These are phyloP conservation scores for Ornithoptera alexandrae DNA, from an alignment of 2,888 invertebrate genomes.

Conservation along the genomic window DNA sequence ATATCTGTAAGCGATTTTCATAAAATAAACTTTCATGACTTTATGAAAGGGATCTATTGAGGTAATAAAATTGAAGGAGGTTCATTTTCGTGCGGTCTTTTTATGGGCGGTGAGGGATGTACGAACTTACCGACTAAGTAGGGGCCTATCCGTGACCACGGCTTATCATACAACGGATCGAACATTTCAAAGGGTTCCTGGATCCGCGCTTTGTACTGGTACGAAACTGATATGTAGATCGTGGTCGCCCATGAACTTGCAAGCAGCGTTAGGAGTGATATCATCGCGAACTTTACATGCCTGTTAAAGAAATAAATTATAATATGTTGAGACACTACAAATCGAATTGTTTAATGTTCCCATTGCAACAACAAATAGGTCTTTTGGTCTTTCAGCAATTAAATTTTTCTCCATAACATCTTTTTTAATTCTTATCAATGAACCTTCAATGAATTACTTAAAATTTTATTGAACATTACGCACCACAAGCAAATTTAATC, in stretches of 20 bases:
- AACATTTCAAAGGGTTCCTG: constrained; percentile 91
- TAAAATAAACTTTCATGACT: constrained; percentile 20
- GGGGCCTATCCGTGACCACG: constrained; percentile 90
- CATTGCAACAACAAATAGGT: no score
- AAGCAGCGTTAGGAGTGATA: constrained; percentile 80
- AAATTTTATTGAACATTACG: no score
- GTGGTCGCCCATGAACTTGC: constrained; percentile 88
- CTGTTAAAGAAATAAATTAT: constrained; percentile 48
- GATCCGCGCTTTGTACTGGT: constrained; percentile 86
- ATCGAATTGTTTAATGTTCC: no score
- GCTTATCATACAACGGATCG: constrained; percentile 90
- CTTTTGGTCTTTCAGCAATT: no score
- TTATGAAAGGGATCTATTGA: constrained; percentile 26
- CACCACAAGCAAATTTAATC: no score
- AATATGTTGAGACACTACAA: not conserved
- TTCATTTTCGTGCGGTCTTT: constrained; percentile 15
- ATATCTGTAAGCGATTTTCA: constrained; percentile 9
- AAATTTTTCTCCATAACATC: no score
- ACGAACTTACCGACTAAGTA: constrained; percentile 85
- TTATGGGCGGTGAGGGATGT: constrained; percentile 12
- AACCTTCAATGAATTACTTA: no score
- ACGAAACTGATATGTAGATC: constrained; percentile 86
- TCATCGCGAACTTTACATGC: constrained; percentile 82
- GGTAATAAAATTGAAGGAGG: constrained; percentile 19
- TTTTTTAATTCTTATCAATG: no score